Evolutionary conservation across 2,797 vertebrate genomes (phyloP).

Genomic region (Prionace glauca): DNA sequence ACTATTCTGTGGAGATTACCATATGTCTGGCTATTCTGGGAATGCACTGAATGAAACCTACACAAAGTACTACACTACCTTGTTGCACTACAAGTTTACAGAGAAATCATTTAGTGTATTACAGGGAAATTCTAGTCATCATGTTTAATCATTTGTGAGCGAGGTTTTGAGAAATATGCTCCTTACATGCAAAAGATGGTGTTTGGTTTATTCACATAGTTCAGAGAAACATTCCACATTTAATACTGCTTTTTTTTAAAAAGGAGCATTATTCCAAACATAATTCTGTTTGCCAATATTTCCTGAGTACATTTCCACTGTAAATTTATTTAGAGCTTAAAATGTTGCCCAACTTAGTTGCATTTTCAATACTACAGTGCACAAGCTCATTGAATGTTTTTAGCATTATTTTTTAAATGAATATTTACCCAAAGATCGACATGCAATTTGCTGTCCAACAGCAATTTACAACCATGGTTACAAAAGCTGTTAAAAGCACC

Average conservation of each 20-base stretch:
- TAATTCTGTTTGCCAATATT: neutral
- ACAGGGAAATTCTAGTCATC: neutral
- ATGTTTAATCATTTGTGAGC: neutral
- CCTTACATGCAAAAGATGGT: neutral
- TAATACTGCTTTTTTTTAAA: neutral
- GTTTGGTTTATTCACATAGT: slow-evolving; percentile 14
- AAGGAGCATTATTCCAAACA: neutral
- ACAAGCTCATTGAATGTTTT: neutral
- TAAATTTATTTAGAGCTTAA: neutral
- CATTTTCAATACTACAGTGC: neutral
- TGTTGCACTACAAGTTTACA: neutral
- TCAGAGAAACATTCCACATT: neutral
- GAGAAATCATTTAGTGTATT: slow-evolving; percentile 14
- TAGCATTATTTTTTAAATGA: neutral
- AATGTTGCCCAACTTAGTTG: neutral
- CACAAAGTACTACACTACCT: neutral
- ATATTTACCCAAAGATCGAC: neutral
- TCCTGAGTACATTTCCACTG: neutral
- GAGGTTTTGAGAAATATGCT: neutral
- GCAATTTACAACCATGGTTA: slow-evolving; percentile 11
- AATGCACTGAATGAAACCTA: neutral
- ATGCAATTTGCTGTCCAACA: neutral
- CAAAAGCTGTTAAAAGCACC: neutral
- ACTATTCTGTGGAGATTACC: neutral
- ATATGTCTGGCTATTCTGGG: neutral